Base-by-base conservation (phyloP, 2,888 invertebrate genomes). In the Euzetes globulus region DNA sequence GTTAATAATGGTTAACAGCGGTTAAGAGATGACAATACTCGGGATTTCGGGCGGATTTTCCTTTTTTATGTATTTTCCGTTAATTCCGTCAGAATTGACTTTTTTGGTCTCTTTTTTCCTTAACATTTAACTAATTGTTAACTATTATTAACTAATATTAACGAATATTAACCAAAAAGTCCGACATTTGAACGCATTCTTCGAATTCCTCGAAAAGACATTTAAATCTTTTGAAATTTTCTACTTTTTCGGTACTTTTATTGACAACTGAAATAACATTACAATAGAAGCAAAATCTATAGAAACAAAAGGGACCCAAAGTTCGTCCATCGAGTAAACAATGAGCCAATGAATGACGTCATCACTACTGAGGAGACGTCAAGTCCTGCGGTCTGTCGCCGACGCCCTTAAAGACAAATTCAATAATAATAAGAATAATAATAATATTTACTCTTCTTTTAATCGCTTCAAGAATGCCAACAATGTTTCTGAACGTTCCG, bases 401-500 rank as follows among this genome's bases (percentile, higher is more conserved):
- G 25, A 74, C 29, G 22, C 74, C 74, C 74, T 74, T 1, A 47
- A 60, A 60, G 19, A n/a, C 15, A 72, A 33, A 33, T 33, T 33
- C 33, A 33, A 6, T 33, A 4, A 33, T 33, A 33, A 33, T 6
- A 33, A 33, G n/a, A n/a, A n/a, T n/a, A n/a, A n/a, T n/a, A n/a
- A n/a, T n/a, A n/a, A n/a, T n/a, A 68, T 63, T 63, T 72, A 76
- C 80, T 72, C 80, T 78, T 76, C 79, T 78, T 71, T 79, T 80
- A 29, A 81, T 78, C 25, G 79, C 81, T 72, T 85, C 84, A 70
- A 95, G 84, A 74, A 89, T 88, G 82, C 94, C 94, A 80, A 91
- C 89, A 75, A 95, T 90, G 80, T 91, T 90, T 77, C 92, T 87
- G 80, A 92, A 87, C 9, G 90, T 88, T 78, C 88, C 88, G 17